These are phyloP conservation scores for Eriocheir sinensis DNA, from an alignment of 1,140 invertebrate species.

Conservation along the genomic window DNA sequence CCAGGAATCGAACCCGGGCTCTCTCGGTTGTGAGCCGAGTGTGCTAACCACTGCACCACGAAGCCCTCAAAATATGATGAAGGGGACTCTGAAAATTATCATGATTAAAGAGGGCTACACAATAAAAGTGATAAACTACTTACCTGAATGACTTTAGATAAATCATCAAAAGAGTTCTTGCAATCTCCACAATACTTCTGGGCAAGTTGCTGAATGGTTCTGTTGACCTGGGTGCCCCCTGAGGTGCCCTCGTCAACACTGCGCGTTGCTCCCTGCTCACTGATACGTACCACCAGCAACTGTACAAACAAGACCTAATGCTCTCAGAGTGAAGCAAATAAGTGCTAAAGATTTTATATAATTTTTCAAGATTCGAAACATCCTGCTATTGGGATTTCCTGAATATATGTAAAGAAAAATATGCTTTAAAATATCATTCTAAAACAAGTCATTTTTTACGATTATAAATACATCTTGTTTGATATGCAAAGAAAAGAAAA, in stretches of 20 bases:
- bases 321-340: too few relatives aligned
- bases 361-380: too few relatives aligned
- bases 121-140: background rate
- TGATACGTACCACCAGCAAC: constrained; percentile 88
- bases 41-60: too few relatives aligned
- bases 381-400: too few relatives aligned
- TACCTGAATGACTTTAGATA: constrained; percentile 93
- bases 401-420: too few relatives aligned
- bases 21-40: too few relatives aligned
- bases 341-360: too few relatives aligned
- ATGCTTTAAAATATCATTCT: too few relatives aligned
- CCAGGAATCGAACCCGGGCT: too few relatives aligned
- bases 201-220: constrained; percentile 86
- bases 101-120: too few relatives aligned
- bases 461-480: constrained; percentile 15
- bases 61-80: background rate
- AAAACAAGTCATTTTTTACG: background rate
- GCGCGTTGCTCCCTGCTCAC: constrained; percentile 82
- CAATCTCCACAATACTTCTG: constrained; percentile 98
- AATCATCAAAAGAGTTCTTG: constrained; percentile 96
- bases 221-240: constrained; percentile 82
- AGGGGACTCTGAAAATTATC: too few relatives aligned
- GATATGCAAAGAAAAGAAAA: background rate
- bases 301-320: background rate
- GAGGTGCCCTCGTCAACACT: constrained; percentile 78